Conservation (phyloP, 2,888 invertebrate genomes). For the Chrysomela aeneicollis region DNA sequence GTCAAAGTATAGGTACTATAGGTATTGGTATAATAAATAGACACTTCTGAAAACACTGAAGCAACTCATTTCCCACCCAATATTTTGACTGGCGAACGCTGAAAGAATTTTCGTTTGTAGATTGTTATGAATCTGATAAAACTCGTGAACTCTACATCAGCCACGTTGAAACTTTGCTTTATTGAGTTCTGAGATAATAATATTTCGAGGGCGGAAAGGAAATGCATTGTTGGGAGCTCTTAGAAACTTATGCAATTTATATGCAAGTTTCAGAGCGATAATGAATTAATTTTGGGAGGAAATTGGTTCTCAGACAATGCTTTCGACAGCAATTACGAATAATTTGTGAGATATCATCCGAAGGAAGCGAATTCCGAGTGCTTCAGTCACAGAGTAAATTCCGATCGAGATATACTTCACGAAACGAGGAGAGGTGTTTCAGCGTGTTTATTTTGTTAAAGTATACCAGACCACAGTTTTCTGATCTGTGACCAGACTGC, state of each 20-base stretch:
- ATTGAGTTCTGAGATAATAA: constrained; percentile 23
- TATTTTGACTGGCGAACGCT: constrained; percentile 26
- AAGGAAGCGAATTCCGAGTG: too few relatives aligned
- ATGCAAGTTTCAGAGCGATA: constrained; percentile 19
- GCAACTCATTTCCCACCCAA: constrained; percentile 28
- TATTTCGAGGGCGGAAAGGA: constrained; percentile 1
- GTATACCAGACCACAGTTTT: too few relatives aligned
- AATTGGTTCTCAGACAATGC: neutral
- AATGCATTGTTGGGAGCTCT: constrained; percentile 19
- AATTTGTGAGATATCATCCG: neutral
- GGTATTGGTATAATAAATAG: too few relatives aligned
- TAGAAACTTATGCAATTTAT: constrained; percentile 24
- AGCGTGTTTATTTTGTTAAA: too few relatives aligned
- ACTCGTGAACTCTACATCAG: constrained; percentile 25
- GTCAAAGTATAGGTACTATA: too few relatives aligned
- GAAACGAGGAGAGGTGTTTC: too few relatives aligned
- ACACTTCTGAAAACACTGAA: neutral
- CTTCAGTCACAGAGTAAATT: too few relatives aligned
- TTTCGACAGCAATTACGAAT: neutral
- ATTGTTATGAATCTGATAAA: constrained; percentile 32
- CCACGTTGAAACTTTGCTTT: constrained; percentile 11
- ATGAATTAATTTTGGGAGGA: constrained; percentile 23
- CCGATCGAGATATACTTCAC: too few relatives aligned
- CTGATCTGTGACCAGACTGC: too few relatives aligned
- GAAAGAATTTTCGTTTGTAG: constrained; percentile 27